Conservation (phyloP, 1,140 invertebrate species). For the Drosophila equinoxialis region DNA sequence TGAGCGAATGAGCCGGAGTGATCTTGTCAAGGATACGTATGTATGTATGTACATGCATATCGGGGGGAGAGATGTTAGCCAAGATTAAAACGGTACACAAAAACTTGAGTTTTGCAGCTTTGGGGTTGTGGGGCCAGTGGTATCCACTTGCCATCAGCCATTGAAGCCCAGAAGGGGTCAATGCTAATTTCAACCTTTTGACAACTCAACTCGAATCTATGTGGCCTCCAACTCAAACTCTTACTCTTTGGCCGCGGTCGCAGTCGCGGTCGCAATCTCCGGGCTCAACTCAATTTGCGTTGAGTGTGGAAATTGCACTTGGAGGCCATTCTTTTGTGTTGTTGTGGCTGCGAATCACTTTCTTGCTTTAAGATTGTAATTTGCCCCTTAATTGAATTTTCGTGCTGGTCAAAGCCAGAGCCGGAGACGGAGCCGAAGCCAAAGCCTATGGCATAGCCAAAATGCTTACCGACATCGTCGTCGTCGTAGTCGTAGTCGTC, state of each 20-base stretch:
- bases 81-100: conserved; percentile 13
- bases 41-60: background rate
- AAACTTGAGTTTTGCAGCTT: background rate
- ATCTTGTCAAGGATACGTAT: conserved; percentile 47
- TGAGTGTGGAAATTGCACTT: conserved; percentile 53
- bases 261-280: background rate
- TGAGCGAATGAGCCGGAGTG: background rate
- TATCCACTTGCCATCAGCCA: conserved; percentile 38
- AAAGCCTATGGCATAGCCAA: conserved; percentile 18
- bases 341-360: conserved; percentile 60
- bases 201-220: conserved; percentile 60
- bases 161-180: conserved; percentile 53
- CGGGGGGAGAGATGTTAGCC: background rate
- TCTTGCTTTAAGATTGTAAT: conserved; percentile 73
- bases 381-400: conserved; percentile 76
- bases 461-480: conserved; percentile 28
- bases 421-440: conserved; percentile 1
- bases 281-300: conserved; percentile 20
- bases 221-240: background rate
- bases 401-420: conserved; percentile 66
- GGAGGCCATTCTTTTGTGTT: conserved; percentile 38
- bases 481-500: background rate
- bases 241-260: conserved; percentile 1
- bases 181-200: conserved; percentile 79
- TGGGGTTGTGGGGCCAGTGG: background rate